These are phyloP conservation scores for Thaleichthys pacificus DNA, from an alignment of 2,797 vertebrate species.

Conservation along the genomic window DNA sequence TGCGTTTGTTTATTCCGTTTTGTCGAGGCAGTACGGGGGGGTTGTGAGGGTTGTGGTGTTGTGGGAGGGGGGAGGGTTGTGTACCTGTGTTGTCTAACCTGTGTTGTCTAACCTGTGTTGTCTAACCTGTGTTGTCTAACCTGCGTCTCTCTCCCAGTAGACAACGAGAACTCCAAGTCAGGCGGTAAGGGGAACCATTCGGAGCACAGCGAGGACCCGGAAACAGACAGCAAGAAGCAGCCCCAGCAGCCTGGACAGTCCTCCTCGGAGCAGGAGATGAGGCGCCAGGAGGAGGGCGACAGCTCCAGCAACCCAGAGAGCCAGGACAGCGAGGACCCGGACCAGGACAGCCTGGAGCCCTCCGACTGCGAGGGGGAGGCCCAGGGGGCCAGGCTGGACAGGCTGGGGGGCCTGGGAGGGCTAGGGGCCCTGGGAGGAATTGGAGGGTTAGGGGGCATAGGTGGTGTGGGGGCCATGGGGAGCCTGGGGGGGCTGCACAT, in stretches of 20 bases:
- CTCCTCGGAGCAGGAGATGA: conserved; percentile 88
- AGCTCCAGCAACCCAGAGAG: conserved; percentile 97
- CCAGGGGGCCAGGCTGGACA: conserved; percentile 77
- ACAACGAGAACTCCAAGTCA: conserved; percentile 93
- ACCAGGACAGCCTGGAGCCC: conserved; percentile 85
- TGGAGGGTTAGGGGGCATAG: background rate
- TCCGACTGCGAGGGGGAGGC: conserved; percentile 89
- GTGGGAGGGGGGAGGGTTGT: background rate
- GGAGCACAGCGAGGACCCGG: conserved; percentile 90
- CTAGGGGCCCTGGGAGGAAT: conserved; percentile 66
- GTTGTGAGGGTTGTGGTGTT: background rate
- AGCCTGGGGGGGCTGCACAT: conserved; percentile 92
- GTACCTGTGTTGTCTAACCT: background rate
- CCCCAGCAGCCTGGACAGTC: conserved; percentile 83
- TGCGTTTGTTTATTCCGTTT: background rate
- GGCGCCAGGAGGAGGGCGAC: conserved; percentile 90
- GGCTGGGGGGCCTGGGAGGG: conserved; percentile 81
- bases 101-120: no score
- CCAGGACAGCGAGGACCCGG: conserved; percentile 86
- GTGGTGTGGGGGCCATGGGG: conserved; percentile 76
- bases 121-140: background rate
- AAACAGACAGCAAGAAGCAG: conserved; percentile 84
- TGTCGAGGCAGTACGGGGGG: background rate
- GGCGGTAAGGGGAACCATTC: conserved; percentile 91
- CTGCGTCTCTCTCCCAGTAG: conserved; percentile 63